phyloP scores from a whole-genome alignment of 1,140 invertebrate genomes.

The Cephus cinctus region DNA sequence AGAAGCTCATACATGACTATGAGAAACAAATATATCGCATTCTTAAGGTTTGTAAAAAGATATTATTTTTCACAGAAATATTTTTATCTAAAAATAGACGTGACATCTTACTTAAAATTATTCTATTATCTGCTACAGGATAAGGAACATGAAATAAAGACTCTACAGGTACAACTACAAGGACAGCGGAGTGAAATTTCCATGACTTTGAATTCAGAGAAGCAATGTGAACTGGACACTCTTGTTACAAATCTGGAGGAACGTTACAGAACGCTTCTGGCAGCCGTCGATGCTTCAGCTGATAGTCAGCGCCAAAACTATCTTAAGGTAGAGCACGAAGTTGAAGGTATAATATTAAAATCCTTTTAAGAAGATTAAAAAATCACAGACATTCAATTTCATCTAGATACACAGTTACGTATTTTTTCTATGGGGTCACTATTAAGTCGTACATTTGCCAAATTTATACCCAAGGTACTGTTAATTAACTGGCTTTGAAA shows the following conservation, averaged over 20 bases:
- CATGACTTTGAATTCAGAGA: conserved; percentile 18
- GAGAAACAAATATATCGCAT: conserved; percentile 31
- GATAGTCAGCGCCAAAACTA: conserved; percentile 23
- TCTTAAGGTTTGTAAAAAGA: conserved; percentile 20
- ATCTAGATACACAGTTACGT: no score
- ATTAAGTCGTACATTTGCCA: no score
- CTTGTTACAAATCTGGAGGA: conserved; percentile 17
- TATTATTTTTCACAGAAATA: background rate
- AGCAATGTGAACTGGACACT: conserved; percentile 20
- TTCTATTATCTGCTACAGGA: conserved; percentile 10
- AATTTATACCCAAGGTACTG: no score
- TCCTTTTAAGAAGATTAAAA: conserved; percentile 7
- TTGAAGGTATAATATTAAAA: background rate
- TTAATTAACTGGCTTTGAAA: no score
- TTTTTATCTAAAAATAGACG: background rate
- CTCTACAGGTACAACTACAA: conserved; percentile 21
- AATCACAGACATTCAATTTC: background rate
- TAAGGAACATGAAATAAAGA: conserved; percentile 24
- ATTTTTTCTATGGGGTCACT: no score
- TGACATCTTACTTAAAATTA: conserved; percentile 1
- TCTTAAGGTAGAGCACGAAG: no score
- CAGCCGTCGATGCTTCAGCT: conserved; percentile 15
- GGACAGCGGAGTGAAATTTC: conserved; percentile 20
- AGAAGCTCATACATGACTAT: conserved; percentile 28
- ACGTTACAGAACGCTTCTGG: conserved; percentile 18